phyloP scores from a whole-genome alignment of 2,797 vertebrate genomes.

The Tapera naevia region DNA sequence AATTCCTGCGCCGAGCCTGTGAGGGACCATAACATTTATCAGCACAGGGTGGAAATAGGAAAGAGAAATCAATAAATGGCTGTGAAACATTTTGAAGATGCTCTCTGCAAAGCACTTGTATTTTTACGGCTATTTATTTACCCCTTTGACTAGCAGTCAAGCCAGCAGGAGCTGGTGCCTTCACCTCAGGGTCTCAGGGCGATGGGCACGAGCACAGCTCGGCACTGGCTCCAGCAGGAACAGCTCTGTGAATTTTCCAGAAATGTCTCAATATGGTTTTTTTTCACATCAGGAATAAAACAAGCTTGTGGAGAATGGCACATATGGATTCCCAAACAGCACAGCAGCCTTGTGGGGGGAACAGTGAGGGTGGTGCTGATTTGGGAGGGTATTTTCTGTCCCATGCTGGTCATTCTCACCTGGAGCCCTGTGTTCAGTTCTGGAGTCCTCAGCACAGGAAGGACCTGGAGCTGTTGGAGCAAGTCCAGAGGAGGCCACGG shows the following conservation, averaged over 20 bases:
- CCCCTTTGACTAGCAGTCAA: accelerated
- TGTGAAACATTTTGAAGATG: neutral
- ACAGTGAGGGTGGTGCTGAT: accelerated
- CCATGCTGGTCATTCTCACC: neutral
- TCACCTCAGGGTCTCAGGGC: accelerated
- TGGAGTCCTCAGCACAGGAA: no score
- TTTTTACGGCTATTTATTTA: neutral
- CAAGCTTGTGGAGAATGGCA: accelerated
- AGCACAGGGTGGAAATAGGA: accelerated
- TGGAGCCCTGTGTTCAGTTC: no score
- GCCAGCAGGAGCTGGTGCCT: accelerated
- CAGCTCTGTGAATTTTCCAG: neutral
- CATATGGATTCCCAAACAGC: accelerated
- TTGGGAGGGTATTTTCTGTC: neutral
- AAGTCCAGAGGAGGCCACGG: no score
- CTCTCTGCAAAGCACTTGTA: neutral
- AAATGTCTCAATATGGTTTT: neutral
- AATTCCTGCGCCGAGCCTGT: neutral
- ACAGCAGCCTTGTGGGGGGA: accelerated
- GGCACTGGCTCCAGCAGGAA: accelerated
- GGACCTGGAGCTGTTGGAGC: no score
- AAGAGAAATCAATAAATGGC: neutral
- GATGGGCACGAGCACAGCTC: accelerated
- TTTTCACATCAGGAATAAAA: neutral
- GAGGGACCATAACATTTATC: neutral